phyloP scores from a whole-genome alignment of 1,140 invertebrate genomes.

The Coelopa frigida region DNA sequence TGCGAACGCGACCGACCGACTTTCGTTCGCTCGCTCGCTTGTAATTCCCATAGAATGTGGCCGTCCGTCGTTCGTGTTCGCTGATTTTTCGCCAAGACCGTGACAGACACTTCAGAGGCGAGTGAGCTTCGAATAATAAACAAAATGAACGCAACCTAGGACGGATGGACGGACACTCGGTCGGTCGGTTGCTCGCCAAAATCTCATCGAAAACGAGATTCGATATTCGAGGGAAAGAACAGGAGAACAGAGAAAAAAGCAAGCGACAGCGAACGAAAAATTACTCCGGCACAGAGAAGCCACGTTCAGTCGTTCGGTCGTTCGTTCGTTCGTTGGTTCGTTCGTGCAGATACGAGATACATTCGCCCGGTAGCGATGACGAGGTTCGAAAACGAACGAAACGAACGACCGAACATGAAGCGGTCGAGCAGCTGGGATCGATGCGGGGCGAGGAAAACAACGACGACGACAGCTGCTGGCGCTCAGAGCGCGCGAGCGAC shows the following conservation, averaged over 20 bases:
- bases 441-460: no score
- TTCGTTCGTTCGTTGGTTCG: no score
- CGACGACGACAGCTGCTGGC: no score
- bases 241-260: conserved; percentile 33
- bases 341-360: no score
- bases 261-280: conserved; percentile 15
- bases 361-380: no score
- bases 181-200: conserved; percentile 19
- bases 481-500: no score
- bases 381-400: no score
- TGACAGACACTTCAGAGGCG: conserved; percentile 1
- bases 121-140: conserved; percentile 8
- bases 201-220: conserved; percentile 45
- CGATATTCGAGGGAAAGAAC: conserved; percentile 45
- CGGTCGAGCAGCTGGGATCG: background rate
- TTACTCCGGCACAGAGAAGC: conserved; percentile 2
- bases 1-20: background rate
- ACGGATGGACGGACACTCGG: background rate
- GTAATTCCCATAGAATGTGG: no score
- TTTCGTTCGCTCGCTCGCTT: background rate
- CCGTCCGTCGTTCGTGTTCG: background rate
- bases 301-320: no score
- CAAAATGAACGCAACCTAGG: background rate
- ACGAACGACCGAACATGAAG: conserved; percentile 3
- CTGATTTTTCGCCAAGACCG: background rate